Evolutionary conservation across 1,140 invertebrate genomes (phyloP).

Genomic region (Dendrolimus punctatus): DNA sequence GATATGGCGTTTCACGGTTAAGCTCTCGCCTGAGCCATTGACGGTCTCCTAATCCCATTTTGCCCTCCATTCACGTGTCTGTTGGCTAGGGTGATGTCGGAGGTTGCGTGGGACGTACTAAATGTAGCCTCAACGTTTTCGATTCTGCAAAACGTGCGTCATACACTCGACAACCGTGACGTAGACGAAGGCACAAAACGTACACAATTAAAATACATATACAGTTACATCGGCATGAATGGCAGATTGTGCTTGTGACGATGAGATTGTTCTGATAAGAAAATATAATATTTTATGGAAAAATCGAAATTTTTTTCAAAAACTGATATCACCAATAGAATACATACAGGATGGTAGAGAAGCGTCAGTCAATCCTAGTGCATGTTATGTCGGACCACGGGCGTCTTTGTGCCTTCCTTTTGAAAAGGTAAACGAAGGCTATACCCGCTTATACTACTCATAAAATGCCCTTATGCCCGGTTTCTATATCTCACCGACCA

Average conservation of each 20-base stretch:
- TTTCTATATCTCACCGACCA: too few species aligned
- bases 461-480: too few species aligned
- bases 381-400: not conserved
- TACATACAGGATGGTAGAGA: too few species aligned
- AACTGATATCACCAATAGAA: too few species aligned
- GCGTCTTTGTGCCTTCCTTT: too few species aligned
- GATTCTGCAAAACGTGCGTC: slow-evolving; percentile 32
- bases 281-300: too few species aligned
- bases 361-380: not conserved
- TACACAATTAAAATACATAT: slow-evolving; percentile 1
- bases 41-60: slow-evolving; percentile 30
- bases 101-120: slow-evolving; percentile 25
- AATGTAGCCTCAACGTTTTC: slow-evolving; percentile 32
- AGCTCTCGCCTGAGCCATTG: slow-evolving; percentile 8
- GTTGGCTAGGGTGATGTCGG: slow-evolving; percentile 3
- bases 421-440: too few species aligned
- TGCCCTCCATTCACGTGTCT: slow-evolving; percentile 24
- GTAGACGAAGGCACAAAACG: slow-evolving; percentile 16
- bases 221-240: slow-evolving; percentile 7
- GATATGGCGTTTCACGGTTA: slow-evolving; percentile 4
- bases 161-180: slow-evolving; percentile 26
- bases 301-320: too few species aligned
- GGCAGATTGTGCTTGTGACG: slow-evolving; percentile 2
- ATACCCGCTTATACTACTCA: too few species aligned
- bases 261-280: too few species aligned